A percentile compares a stretch with the other conserved stretches of the same genome.
Conservation (phyloP, 2,113 vertebrate species). For the Sigmodon hispidus region DNA sequence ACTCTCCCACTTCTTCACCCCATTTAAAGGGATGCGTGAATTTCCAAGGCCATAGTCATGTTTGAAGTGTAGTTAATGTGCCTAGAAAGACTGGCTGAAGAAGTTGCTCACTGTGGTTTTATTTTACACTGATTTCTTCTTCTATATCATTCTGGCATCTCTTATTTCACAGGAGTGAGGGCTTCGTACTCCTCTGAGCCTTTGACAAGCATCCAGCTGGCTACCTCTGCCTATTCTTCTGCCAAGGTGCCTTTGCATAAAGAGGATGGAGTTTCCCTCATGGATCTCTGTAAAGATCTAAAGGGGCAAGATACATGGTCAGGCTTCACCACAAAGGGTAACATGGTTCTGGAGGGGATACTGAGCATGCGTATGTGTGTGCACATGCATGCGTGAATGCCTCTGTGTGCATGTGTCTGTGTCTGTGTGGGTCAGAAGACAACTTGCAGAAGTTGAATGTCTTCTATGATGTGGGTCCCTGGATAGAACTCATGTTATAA, state of each 20-base stretch:
- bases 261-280: not conserved
- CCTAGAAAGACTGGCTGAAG: too few relatives aligned
- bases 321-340: not conserved
- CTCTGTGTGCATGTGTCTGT: rapidly evolving
- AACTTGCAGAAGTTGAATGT: not conserved
- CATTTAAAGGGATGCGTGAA: not conserved
- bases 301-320: not conserved
- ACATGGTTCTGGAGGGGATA: not conserved
- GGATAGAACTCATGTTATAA: not conserved
- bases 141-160: not conserved
- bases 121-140: not conserved
- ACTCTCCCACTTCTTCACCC: too few relatives aligned
- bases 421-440: not conserved
- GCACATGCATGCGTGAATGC: too few relatives aligned
- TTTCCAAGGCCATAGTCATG: rapidly evolving
- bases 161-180: not conserved
- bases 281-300: not conserved
- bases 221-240: not conserved
- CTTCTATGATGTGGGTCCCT: not conserved
- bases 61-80: not conserved
- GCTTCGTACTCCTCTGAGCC: not conserved
- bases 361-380: not conserved
- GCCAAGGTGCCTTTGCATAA: not conserved
- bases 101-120: not conserved
- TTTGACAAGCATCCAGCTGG: not conserved